These are phyloP conservation scores for Parnassius smintheus DNA, from an alignment of 2,888 invertebrate species.

Conservation along the genomic window DNA sequence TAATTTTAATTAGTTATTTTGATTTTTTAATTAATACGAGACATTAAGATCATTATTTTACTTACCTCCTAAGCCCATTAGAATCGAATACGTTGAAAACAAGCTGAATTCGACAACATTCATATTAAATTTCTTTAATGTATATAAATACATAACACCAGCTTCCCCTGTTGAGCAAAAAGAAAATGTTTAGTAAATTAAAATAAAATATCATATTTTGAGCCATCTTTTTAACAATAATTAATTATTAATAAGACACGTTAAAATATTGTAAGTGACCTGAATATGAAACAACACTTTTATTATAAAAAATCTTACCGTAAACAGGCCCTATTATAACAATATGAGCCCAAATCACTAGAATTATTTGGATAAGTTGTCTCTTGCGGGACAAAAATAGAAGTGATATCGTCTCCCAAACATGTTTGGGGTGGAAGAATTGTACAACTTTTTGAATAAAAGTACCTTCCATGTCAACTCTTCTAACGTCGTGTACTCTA, in stretches of 20 bases:
- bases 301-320: conserved; percentile 48
- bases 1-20: no score
- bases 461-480: conserved; percentile 49
- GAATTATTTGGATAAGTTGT: conserved; percentile 50
- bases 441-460: conserved; percentile 43
- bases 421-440: conserved; percentile 63
- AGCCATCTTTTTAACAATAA: no score
- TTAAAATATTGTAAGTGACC: no score
- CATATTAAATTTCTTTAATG: conserved; percentile 75
- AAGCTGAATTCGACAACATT: conserved; percentile 74
- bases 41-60: neutral
- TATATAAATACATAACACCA: conserved; percentile 70
- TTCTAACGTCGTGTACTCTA: conserved; percentile 60
- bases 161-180: conserved; percentile 72
- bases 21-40: no score
- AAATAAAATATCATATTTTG: no score
- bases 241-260: no score
- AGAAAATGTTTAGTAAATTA: neutral
- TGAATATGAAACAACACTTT: neutral
- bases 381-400: conserved; percentile 50
- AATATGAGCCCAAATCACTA: conserved; percentile 65
- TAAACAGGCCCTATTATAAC: conserved; percentile 67
- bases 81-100: conserved; percentile 69
- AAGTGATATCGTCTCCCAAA: conserved; percentile 67
- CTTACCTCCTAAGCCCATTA: conserved; percentile 77